Base-by-base conservation (phyloP, 2,888 invertebrate genomes). In the Scaptomyza caliginosa region DNA sequence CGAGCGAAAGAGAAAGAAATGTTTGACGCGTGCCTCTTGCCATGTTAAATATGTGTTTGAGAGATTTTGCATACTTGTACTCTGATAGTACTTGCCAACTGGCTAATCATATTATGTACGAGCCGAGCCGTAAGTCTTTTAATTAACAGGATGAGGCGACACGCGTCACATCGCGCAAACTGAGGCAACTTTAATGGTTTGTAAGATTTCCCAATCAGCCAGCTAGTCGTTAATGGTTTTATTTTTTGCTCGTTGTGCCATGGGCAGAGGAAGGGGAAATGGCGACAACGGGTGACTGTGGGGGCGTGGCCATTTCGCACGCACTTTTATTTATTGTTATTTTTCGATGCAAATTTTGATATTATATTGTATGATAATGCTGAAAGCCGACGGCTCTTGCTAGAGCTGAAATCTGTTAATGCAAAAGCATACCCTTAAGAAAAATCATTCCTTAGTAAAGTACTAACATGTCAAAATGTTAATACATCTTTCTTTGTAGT, bases 101-200 rank as follows among this genome's bases (percentile, higher is more conserved):
- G 60, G 67, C 72, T 81, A 86, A 86, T 86, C 84, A 77, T 60
- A 69, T 83, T 69, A 84, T 30, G 30, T 30, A n/a, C 32, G 13
- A n/a, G 32, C 6, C 32, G 32, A n/a, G n/a, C 24, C 1, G 24
- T 80, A 60, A 45, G 46, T 77, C 70, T 86, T 80, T 86, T 81
- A 81, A 81, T 81, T 81, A 81, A 86, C 68, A 81, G 72, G 76
- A 71, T 71, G 76, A 70, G 77, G 74, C 58, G 57, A 66, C 84
- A 84, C 84, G 81, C 67, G 66, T 48, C 54, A 28, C 45, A 28
- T 28, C 28, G 16, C 34, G 2, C 34, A 32, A 51, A 39, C 62
- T 38, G 39, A 40, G 51, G 50, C 56, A 52, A 49, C 56, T 67
- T 84, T 81, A 86, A 83, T 86, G 82, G 85, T 52, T 78, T 83